Evolutionary conservation across 2,888 invertebrate species (phyloP), one percentile per base, ranked within the genome.

Genomic region (Tetrapedia diversipes): DNA sequence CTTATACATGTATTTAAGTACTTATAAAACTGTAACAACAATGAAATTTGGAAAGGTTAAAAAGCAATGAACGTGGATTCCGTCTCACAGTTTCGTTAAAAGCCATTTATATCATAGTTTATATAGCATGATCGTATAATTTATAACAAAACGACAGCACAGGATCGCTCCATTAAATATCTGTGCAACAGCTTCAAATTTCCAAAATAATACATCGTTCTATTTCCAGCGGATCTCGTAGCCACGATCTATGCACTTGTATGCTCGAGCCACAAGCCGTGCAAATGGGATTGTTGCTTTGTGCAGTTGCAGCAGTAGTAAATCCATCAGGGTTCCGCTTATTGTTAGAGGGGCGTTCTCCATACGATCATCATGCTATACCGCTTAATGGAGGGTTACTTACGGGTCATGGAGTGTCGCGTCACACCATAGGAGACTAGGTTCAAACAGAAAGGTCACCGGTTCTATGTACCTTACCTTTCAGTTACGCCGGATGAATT

Each of bases 221-320:
- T 24, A 24, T 34, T 71, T 54, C 29, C 19, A 19, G 4, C 6
- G n/a, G 11, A 14, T 32, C 29, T 16, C 34, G 19, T 60, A 22
- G 4, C 8, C 10, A 11, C 24, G 27, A 51, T 41, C 10, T 54
- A 47, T 10, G 47, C 41, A 60, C 34, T 39, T 47, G 47, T 37
- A 24, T 59, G 24, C 14, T 39, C 16, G 16, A 54, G 3, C 16
- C 16, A 27, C 47, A 7, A 7, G 24, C 37, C 37, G 54, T 60
- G 47, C 59, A 66, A 61, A 72, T 61, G 43, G 47, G 56, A 61
- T 61, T 54, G 66, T 57, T 49, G 56, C 64, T 39, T 72, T 60
- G 29, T 39, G 63, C 61, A 67, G 45, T 56, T 49, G 49, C 56
- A 68, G 41, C 56, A 29, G 32, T 41, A 51, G 63, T 75, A 75